These are phyloP conservation scores for Barypeithes pellucidus DNA, from an alignment of 2,888 invertebrate genomes.

Conservation along the genomic window DNA sequence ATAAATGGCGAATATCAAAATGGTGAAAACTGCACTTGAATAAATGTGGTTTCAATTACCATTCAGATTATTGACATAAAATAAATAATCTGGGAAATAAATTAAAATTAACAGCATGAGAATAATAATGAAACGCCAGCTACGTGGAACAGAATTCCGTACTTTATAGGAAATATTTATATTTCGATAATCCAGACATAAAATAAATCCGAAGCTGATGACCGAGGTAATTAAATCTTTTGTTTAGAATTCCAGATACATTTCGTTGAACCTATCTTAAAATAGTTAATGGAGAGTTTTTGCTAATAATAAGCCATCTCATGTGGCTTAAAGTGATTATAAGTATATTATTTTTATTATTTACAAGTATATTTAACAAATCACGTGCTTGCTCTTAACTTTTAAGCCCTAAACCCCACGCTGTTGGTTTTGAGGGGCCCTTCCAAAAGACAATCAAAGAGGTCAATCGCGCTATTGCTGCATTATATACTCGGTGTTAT, in stretches of 20 bases:
- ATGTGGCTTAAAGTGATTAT: no score
- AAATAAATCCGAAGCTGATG: slow-evolving; percentile 39
- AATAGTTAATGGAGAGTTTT: slow-evolving; percentile 22
- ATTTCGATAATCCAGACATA: slow-evolving; percentile 24
- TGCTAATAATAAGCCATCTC: no score
- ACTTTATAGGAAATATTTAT: slow-evolving; percentile 6
- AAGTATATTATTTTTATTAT: no score
- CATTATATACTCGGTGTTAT: no score
- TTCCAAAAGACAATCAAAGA: no score
- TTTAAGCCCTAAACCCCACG: no score
- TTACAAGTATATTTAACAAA: no score
- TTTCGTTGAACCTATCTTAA: slow-evolving; percentile 32
- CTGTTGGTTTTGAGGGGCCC: no score
- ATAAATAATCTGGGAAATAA: slow-evolving; percentile 11
- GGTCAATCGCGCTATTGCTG: no score
- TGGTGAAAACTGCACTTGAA: not conserved
- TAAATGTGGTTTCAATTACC: slow-evolving; percentile 1
- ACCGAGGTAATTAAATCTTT: slow-evolving; percentile 39
- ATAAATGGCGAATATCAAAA: not conserved
- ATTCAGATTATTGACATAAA: not conserved
- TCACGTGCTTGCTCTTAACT: no score
- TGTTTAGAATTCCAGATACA: slow-evolving; percentile 44
- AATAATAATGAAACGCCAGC: not conserved
- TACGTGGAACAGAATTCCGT: not conserved
- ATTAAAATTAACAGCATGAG: not conserved